Percentiles rank a stretch among this genome's conserved stretches.
phyloP scores from a whole-genome alignment of 2,797 vertebrate species.

The Pteropus rufus region DNA sequence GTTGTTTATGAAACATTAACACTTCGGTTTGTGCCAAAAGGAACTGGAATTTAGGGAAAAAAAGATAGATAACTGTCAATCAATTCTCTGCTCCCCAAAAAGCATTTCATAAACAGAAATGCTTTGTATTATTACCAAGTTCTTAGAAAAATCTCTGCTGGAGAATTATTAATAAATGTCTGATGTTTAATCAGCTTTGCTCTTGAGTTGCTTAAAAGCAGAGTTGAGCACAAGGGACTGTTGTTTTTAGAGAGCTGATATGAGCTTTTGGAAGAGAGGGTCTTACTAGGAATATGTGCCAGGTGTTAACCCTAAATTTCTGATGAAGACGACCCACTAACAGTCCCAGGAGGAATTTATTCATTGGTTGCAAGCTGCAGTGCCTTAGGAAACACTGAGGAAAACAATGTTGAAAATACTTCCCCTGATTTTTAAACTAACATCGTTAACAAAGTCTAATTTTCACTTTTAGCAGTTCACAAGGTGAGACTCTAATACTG shows the following conservation, averaged over 20 bases:
- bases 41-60: background rate
- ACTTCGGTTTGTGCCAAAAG: slow-evolving; percentile 13
- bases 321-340: background rate
- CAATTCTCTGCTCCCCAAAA: background rate
- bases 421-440: slow-evolving; percentile 22
- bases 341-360: background rate
- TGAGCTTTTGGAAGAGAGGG: background rate
- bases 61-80: slow-evolving; percentile 28
- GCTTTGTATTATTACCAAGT: background rate
- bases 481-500: background rate
- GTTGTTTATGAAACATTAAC: slow-evolving; percentile 61
- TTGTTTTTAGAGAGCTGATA: background rate
- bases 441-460: background rate
- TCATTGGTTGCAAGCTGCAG: background rate
- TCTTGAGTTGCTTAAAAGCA: background rate
- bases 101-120: slow-evolving; percentile 55
- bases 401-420: background rate
- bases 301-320: background rate
- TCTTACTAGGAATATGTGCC: background rate
- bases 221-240: background rate
- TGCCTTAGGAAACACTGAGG: background rate
- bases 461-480: background rate
- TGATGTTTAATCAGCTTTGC: slow-evolving; percentile 1
- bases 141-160: slow-evolving; percentile 12
- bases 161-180: slow-evolving; percentile 30